Conservation (phyloP, 2,888 invertebrate genomes). For the Hirtodrosophila confusa region DNA sequence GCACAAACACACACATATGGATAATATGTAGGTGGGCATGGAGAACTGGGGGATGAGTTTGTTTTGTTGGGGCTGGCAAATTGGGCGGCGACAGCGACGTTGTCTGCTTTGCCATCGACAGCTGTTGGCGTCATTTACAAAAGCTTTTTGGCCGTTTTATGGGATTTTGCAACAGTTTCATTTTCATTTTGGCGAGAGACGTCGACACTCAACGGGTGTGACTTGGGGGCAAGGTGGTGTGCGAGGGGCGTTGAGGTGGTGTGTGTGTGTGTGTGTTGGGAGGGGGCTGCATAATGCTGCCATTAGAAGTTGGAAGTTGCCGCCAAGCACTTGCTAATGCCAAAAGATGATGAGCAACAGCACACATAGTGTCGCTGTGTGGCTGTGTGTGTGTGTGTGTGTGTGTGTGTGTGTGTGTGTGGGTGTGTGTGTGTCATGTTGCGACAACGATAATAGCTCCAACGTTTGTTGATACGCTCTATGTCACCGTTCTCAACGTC, state of each 20-base stretch:
- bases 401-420: constrained; percentile 14
- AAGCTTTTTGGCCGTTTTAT: constrained; percentile 80
- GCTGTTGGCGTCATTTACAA: constrained; percentile 80
- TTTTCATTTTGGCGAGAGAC: constrained; percentile 68
- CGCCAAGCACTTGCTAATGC: constrained; percentile 78
- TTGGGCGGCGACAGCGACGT: constrained; percentile 51
- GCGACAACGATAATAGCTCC: constrained; percentile 77
- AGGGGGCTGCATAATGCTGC: constrained; percentile 67
- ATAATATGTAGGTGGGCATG: constrained; percentile 23
- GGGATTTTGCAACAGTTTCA: constrained; percentile 79
- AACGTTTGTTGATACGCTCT: constrained; percentile 71
- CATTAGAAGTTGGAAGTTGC: constrained; percentile 74
- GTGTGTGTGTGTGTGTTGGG: constrained; percentile 5
- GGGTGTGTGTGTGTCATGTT: constrained; percentile 60
- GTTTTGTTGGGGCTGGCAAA: constrained; percentile 39
- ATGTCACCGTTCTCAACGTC: constrained; percentile 42
- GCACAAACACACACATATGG: constrained; percentile 25
- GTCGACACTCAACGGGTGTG: constrained; percentile 9
- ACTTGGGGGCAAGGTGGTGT: not conserved
- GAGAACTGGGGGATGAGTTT: constrained; percentile 8
- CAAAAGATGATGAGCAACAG: constrained; percentile 74
- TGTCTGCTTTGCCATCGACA: constrained; percentile 75
- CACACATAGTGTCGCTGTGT: constrained; percentile 19
- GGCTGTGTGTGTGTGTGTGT: constrained; percentile 10
- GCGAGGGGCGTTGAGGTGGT: not conserved